Base-by-base conservation (phyloP, 2,888 invertebrate species). In the Frankliniella fusca region DNA sequence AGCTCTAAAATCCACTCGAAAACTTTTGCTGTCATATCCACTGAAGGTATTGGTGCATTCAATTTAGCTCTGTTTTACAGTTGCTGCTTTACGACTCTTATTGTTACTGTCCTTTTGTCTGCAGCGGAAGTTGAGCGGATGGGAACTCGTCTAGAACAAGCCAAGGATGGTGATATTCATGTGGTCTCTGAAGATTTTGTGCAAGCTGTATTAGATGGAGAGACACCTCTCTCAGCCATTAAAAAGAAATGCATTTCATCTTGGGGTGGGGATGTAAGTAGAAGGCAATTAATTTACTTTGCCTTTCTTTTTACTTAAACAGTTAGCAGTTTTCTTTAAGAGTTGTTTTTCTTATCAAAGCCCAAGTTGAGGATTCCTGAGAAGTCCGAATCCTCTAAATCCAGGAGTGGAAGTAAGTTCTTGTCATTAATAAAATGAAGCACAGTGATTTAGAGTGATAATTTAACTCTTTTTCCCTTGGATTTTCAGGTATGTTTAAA, bases 201-300 rank as follows among this genome's bases (percentile, higher is more conserved):
- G 0, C 93, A 94, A 83, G 90, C 92, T 84, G 92, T 91, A 27
- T 89, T 91, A 82, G 88, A 90, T 48, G 84, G 83, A 48, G 88
- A 87, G n/a, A 91, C 93, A 85, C 90, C 90, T 0, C 91, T 93
- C 0, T 89, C 92, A 48, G 90, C 93, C 79, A 88, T 94, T 3
- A 90, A 92, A 83, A 92, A 93, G 85, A 92, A 94, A 87, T 93
- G 92, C 84, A 92, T 97, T 84, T 94, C 94, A 49, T 90, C 92
- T 82, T 97, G 97, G 97, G 96, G 96, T 20, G 92, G 93, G 28
- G 94, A 96, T 87, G 93, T 94, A 89, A 91, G 91, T 90, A 81
- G 2, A 38, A 5, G 38, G 38, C 38, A 38, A 38, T 5, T 5
- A 38, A 3, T 38, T 38, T 38, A 38, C 38, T 38, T 38, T 38